Evolutionary conservation across 2,888 invertebrate species (phyloP).

Genomic region (Merodon equestris): DNA sequence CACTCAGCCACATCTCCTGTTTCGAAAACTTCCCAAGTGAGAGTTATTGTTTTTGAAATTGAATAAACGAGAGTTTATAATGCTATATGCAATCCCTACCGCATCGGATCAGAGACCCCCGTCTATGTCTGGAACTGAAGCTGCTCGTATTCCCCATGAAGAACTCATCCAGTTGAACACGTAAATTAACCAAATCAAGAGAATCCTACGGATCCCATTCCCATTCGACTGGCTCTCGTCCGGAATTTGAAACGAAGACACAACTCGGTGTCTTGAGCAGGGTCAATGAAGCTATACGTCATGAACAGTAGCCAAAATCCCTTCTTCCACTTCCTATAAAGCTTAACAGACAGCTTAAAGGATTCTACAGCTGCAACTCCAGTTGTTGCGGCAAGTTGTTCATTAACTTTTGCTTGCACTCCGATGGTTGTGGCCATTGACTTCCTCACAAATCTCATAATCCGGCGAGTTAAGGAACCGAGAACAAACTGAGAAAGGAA

Average conservation of each 20-base stretch:
- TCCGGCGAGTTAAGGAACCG: slow-evolving; percentile 29
- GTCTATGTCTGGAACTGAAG: slow-evolving; percentile 33
- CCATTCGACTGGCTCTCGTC: too few relatives aligned
- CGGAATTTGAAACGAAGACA: too few relatives aligned
- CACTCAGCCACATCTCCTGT: neutral
- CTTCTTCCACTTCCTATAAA: slow-evolving; percentile 27
- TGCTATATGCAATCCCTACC: slow-evolving; percentile 13
- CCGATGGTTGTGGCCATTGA: slow-evolving; percentile 1
- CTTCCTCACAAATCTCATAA: too few relatives aligned
- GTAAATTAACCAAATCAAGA: slow-evolving; percentile 63
- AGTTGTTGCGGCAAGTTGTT: slow-evolving; percentile 58
- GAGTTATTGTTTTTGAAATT: slow-evolving; percentile 57
- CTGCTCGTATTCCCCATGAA: slow-evolving; percentile 14
- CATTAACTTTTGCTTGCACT: slow-evolving; percentile 60
- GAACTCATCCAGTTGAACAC: slow-evolving; percentile 50
- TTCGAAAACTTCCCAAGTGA: slow-evolving; percentile 48
- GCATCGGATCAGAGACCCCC: neutral
- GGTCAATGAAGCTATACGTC: slow-evolving; percentile 63
- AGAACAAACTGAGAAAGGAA: neutral
- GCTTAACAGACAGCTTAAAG: slow-evolving; percentile 58
- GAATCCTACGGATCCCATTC: slow-evolving; percentile 33
- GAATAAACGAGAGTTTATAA: slow-evolving; percentile 52
- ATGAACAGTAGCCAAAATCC: slow-evolving; percentile 50
- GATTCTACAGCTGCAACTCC: slow-evolving; percentile 34
- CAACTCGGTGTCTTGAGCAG: slow-evolving; percentile 12